A percentile compares a stretch with the other conserved stretches of the same genome.
Evolutionary conservation across 2,888 invertebrate species (phyloP).

Genomic region (Embidobia sp.): DNA sequence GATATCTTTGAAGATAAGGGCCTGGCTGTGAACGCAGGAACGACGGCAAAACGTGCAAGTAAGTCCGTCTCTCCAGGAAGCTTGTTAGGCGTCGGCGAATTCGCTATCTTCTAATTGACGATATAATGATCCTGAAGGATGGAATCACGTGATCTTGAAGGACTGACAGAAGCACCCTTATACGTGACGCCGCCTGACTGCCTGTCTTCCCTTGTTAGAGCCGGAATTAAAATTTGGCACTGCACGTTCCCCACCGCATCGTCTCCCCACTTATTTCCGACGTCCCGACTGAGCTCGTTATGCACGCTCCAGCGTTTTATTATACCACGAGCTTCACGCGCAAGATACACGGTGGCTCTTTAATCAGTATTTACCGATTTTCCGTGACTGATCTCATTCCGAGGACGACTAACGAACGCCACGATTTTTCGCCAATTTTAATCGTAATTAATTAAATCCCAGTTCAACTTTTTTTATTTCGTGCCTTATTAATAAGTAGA

Average conservation of each 20-base stretch:
- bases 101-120: conserved; percentile 81
- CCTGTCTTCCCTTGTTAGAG: conserved; percentile 65
- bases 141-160: conserved; percentile 74
- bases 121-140: conserved; percentile 82
- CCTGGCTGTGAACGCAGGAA: conserved; percentile 25
- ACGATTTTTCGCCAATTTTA: no score
- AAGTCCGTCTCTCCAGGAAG: conserved; percentile 79
- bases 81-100: conserved; percentile 81
- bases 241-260: conserved; percentile 42
- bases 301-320: conserved; percentile 58
- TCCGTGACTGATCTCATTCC: neutral
- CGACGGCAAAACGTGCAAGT: conserved; percentile 68
- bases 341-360: conserved; percentile 24
- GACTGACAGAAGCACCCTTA: conserved; percentile 65
- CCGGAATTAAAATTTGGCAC: conserved; percentile 77
- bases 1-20: conserved; percentile 43
- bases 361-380: conserved; percentile 49
- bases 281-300: conserved; percentile 57
- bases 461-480: no score
- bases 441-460: no score
- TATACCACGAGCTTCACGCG: conserved; percentile 36
- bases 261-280: conserved; percentile 50
- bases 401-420: neutral
- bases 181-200: conserved; percentile 57
- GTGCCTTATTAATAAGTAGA: no score